These are phyloP conservation scores for Chrysotoxum bicinctum DNA, from an alignment of 2,888 invertebrate species.

Conservation along the genomic window DNA sequence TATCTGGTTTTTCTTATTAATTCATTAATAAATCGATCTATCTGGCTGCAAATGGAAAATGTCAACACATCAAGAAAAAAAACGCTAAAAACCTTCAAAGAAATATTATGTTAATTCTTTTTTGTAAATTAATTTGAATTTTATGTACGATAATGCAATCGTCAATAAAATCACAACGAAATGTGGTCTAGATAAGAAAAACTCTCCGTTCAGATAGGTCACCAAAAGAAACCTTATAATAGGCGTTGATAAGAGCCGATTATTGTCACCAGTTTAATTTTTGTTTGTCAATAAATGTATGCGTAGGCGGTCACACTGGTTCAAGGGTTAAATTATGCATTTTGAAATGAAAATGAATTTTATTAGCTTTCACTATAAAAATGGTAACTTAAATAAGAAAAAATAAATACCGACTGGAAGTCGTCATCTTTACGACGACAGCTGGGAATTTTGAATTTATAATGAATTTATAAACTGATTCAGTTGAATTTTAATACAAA, in stretches of 20 bases:
- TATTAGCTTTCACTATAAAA: conserved; percentile 33
- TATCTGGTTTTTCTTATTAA: neutral
- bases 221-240: neutral
- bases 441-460: neutral
- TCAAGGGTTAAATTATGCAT: conserved; percentile 14
- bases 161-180: conserved; percentile 20
- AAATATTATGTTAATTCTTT: conserved; percentile 1
- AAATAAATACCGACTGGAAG: neutral
- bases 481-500: neutral
- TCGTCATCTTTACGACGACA: neutral
- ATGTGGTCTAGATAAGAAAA: neutral
- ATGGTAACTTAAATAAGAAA: neutral
- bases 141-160: neutral
- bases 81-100: neutral
- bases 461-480: neutral
- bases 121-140: conserved; percentile 1
- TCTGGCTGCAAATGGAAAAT: neutral
- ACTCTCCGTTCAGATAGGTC: too few relatives aligned
- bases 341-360: conserved; percentile 25
- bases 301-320: conserved; percentile 2
- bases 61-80: conserved; percentile 6
- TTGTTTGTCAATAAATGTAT: neutral
- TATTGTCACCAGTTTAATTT: neutral
- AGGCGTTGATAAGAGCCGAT: conserved; percentile 2
- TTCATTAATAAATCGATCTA: neutral